Percentiles rank a stretch among this genome's conserved stretches.
Conservation (phyloP, 2,797 vertebrate species). For the Limosa lapponica region DNA sequence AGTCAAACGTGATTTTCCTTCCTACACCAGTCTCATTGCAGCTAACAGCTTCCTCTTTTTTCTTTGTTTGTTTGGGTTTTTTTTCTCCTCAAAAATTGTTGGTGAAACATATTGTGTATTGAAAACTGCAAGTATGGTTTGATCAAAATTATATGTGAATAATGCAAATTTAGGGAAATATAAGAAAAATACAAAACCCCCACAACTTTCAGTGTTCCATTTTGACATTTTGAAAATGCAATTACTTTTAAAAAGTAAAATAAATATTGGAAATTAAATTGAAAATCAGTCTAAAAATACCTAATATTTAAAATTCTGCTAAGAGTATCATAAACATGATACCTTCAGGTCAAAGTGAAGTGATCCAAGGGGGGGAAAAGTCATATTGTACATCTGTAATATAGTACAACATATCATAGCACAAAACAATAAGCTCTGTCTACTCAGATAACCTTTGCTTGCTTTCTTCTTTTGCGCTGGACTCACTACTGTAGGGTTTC, state of each 20-base stretch:
- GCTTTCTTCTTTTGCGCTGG: background rate
- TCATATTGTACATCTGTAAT: background rate
- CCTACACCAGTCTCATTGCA: background rate
- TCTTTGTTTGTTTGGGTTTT: accelerated
- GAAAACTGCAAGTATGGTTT: background rate
- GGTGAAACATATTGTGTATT: background rate
- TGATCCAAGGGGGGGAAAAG: background rate
- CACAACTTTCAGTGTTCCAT: background rate
- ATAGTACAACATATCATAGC: background rate
- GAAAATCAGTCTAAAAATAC: background rate
- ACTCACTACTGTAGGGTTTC: background rate
- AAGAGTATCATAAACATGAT: background rate
- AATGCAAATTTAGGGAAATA: background rate
- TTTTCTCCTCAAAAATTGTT: background rate
- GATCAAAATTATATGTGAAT: background rate
- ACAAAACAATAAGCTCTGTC: background rate
- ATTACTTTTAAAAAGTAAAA: background rate
- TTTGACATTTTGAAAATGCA: background rate
- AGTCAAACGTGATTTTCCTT: background rate
- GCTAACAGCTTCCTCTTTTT: background rate
- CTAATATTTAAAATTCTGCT: background rate
- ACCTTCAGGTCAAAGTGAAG: background rate
- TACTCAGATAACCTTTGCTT: background rate
- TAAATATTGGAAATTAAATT: background rate
- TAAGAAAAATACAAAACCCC: background rate